Percentiles rank a stretch among this genome's conserved stretches.
Conservation (phyloP, 2,797 vertebrate species). For the Lepidocolaptes lacrymiger region DNA sequence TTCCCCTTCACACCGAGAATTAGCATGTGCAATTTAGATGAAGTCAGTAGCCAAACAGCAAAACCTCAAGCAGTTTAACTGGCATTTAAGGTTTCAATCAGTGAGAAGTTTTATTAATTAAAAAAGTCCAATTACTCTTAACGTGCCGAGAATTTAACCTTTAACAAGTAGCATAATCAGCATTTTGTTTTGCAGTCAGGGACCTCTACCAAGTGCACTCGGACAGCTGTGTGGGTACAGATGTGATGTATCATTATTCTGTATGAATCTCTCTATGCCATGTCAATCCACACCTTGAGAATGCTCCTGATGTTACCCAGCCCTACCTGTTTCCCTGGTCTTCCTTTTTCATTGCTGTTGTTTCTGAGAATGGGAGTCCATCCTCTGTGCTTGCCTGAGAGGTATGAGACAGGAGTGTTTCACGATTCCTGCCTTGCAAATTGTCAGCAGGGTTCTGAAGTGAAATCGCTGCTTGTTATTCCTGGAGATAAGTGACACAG, state of each 20-base stretch:
- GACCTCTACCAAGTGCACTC: not conserved
- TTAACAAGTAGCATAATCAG: not conserved
- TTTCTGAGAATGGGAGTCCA: not conserved
- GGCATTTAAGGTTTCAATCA: not conserved
- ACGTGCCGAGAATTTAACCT: not conserved
- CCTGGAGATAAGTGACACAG: not conserved
- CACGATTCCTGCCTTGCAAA: not conserved
- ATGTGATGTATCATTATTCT: not conserved
- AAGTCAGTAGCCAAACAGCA: not conserved
- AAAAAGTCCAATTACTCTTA: not conserved
- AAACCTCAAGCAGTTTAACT: not conserved
- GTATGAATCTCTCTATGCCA: not conserved
- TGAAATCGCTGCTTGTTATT: conserved; percentile 17
- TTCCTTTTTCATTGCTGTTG: not conserved
- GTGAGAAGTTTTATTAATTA: not conserved
- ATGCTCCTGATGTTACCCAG: not conserved
- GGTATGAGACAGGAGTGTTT: not conserved
- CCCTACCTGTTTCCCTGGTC: not conserved
- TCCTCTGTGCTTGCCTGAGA: not conserved
- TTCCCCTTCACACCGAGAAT: not conserved
- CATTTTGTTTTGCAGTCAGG: not conserved
- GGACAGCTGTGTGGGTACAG: not conserved
- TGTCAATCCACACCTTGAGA: not conserved
- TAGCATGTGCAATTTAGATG: fast-evolving
- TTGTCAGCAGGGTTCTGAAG: not conserved